A percentile compares a stretch with the other conserved stretches of the same genome.
phyloP scores from a whole-genome alignment of 2,113 vertebrate genomes.

The Kryptolebias marmoratus region DNA sequence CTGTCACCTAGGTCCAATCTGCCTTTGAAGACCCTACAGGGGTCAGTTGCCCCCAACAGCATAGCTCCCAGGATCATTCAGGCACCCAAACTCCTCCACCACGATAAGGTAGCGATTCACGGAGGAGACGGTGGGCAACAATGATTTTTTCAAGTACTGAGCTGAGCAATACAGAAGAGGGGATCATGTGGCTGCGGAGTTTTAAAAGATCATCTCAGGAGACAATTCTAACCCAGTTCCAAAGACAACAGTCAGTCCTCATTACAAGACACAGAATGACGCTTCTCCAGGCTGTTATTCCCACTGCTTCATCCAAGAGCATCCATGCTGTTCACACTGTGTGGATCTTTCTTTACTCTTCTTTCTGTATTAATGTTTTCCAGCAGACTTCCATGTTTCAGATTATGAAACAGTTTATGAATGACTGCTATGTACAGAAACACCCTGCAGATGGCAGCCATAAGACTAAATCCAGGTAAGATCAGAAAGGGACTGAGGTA shows the following conservation, averaged over 20 bases:
- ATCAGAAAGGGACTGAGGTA: neutral
- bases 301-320: neutral
- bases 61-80: too few species aligned
- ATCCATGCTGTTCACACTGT: neutral
- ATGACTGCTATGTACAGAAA: conserved; percentile 2
- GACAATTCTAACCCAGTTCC: neutral
- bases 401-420: conserved; percentile 23
- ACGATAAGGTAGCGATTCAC: too few species aligned
- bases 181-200: neutral
- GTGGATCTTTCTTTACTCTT: neutral
- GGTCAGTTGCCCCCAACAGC: too few species aligned
- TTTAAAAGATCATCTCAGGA: neutral
- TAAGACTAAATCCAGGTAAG: conserved; percentile 10
- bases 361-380: conserved; percentile 7
- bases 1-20: too few species aligned
- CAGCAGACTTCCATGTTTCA: conserved; percentile 1
- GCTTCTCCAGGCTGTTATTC: neutral
- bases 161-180: neutral
- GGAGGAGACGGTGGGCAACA: neutral
- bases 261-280: neutral
- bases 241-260: neutral
- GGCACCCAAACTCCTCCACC: too few species aligned
- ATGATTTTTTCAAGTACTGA: neutral
- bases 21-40: too few species aligned
- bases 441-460: conserved; percentile 57